Evolutionary conservation across 2,888 invertebrate genomes (phyloP).

Genomic region (Hoplodrina ambigua): DNA sequence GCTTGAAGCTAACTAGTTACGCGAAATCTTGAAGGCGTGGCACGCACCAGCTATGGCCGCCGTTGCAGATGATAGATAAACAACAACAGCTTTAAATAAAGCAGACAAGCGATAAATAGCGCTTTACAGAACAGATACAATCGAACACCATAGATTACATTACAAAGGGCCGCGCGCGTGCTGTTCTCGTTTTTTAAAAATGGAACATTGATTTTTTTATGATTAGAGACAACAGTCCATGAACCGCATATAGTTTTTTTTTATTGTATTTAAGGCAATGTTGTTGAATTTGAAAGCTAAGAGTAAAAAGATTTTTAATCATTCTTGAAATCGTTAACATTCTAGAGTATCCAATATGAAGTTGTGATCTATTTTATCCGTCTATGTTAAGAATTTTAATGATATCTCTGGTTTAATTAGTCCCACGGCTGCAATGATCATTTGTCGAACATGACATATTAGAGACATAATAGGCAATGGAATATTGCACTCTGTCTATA

Average conservation of each 20-base stretch:
- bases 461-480: slow-evolving; percentile 50
- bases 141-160: slow-evolving; percentile 53
- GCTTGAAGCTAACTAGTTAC: slow-evolving; percentile 54
- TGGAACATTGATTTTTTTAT: slow-evolving; percentile 38
- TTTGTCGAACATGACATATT: slow-evolving; percentile 56
- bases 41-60: slow-evolving; percentile 40
- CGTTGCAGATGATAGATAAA: slow-evolving; percentile 65
- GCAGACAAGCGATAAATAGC: slow-evolving; percentile 50
- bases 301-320: background rate
- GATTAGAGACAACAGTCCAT: slow-evolving; percentile 21
- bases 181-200: slow-evolving; percentile 38
- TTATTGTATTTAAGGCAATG: background rate
- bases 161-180: slow-evolving; percentile 44
- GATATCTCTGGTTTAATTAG: slow-evolving; percentile 49
- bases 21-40: slow-evolving; percentile 56
- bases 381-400: slow-evolving; percentile 50
- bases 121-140: slow-evolving; percentile 47
- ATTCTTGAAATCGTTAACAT: slow-evolving; percentile 24
- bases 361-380: slow-evolving; percentile 39
- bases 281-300: background rate
- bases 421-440: slow-evolving; percentile 37
- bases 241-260: background rate
- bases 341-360: slow-evolving; percentile 4
- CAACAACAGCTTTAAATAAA: slow-evolving; percentile 55
- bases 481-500: slow-evolving; percentile 40